Evolutionary conservation across 1,140 invertebrate species (phyloP), one percentile per base, ranked within the genome.

Genomic region (Tribolium castaneum): DNA sequence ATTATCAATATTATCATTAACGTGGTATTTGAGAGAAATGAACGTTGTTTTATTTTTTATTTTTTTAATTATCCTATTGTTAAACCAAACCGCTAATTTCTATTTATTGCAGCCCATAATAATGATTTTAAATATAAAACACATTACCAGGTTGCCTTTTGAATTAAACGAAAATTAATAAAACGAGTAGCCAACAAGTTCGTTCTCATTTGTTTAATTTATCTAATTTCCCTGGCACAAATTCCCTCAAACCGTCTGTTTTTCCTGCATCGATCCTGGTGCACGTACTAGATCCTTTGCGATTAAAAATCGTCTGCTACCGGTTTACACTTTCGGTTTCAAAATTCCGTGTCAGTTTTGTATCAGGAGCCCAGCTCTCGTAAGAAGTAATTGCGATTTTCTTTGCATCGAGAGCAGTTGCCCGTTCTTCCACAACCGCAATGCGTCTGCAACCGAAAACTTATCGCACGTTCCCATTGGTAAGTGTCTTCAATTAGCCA

Each of bases 321-420:
- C 34, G 14, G 45, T 49, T 71, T 71, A n/a, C 70, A 50, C 70
- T 50, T 51, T 51, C 50, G 13, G 50, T 72, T 51, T 72, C 39
- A 72, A 72, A 72, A 72, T 72, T 72, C 50, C 22, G 70, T 51
- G 16, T 12, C 70, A 51, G 39, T 50, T 72, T 50, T 49, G 70
- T 72, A 72, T 49, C 50, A 72, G 50, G 39, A 72, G 70, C 16
- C 12, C 50, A 72, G 19, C 70, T 7, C 19, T 2, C 10, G 39
- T 50, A 72, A 50, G 14, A 50, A 51, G 13, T 72, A 34, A 7
- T 50, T 50, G 39, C 19, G 50, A 52, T 72, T 50, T 72, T 75
- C 34, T 75, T 30, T 59, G 22, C 30, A 22, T 14, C 14, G 12
- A 35, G 30, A 66, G 59, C 12, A 66, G 59, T 66, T 39, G 7